Conservation (phyloP, 1,140 invertebrate genomes). For the Chironomus striatipennis region DNA sequence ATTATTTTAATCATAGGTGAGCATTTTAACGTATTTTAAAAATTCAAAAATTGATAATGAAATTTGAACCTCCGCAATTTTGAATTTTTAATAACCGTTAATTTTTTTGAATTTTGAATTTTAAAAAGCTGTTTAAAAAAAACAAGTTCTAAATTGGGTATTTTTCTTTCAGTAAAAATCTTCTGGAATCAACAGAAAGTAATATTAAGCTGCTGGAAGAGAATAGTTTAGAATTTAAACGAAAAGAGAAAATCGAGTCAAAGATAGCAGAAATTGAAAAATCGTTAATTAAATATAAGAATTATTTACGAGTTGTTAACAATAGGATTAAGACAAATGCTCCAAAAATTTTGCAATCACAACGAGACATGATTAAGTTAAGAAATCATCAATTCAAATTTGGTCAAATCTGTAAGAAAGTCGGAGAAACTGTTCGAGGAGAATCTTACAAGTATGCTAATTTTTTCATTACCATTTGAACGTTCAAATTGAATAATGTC, state of each 20-base stretch:
- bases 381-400: neutral
- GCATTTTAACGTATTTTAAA: too few species aligned
- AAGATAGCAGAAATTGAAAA: neutral
- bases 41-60: too few species aligned
- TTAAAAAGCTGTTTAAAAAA: too few species aligned
- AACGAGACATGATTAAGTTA: neutral
- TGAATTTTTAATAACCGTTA: too few species aligned
- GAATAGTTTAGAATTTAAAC: neutral
- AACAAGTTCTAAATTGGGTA: too few species aligned
- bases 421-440: neutral
- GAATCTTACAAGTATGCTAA: neutral
- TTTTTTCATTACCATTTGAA: too few species aligned
- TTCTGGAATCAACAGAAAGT: neutral
- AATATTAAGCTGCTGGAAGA: neutral
- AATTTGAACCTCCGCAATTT: too few species aligned
- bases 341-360: neutral
- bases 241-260: neutral
- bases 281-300: neutral
- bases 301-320: neutral
- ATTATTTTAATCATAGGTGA: neutral
- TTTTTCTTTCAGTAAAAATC: neutral
- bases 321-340: neutral
- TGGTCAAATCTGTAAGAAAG: neutral
- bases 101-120: too few species aligned
- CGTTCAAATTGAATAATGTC: too few species aligned